Base-by-base conservation (phyloP, 2,113 vertebrate species). In the Electrona antarctica region DNA sequence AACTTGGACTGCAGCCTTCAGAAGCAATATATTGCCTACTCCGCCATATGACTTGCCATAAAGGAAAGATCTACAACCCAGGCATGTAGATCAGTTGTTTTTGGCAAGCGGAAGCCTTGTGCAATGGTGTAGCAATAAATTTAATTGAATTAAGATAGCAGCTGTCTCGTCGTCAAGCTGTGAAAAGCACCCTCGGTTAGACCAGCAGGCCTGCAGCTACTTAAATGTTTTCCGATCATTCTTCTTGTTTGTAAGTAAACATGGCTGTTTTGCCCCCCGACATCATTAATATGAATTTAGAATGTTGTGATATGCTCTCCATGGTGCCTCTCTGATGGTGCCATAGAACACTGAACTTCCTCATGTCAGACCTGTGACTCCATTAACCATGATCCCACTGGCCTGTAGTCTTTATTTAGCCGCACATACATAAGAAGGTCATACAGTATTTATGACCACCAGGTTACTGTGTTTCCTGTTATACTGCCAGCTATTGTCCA, bases 401-500 rank as follows among this genome's bases (percentile, higher is more conserved):
- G 12, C 60, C n/a, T 56, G 13, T 7, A 49, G 59, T 71, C 79
- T 73, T 76, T 73, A 64, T 88, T 83, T 80, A 74, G 81, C 8
- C 46, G 48, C 2, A 33, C 59, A 74, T 21, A 10, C 48, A 67
- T 15, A 41, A 67, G 81, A 41, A 67, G 81, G 79, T 85, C 82
- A 60, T 80, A 71, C 70, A 81, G 76, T 80, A 82, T 75, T 85
- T 79, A 78, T 80, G 84, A 81, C 78, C 69, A 69, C 29, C 33
- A 76, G 58, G 14, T 33, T 54, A 46, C 67, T 76, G 33, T 71
- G 75, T 79, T 88, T 89, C 82, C 78, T 79, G 73, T 68, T 62
- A 82, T 3, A 3, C 64, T 56, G 21, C 55, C 70, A 75, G 73
- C 79, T 71, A 41, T 83, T 84, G 74, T 81, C 64, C 77, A 67